Evolutionary conservation across 2,113 vertebrate species (phyloP).

Genomic region (Rhodinocichla rosea): DNA sequence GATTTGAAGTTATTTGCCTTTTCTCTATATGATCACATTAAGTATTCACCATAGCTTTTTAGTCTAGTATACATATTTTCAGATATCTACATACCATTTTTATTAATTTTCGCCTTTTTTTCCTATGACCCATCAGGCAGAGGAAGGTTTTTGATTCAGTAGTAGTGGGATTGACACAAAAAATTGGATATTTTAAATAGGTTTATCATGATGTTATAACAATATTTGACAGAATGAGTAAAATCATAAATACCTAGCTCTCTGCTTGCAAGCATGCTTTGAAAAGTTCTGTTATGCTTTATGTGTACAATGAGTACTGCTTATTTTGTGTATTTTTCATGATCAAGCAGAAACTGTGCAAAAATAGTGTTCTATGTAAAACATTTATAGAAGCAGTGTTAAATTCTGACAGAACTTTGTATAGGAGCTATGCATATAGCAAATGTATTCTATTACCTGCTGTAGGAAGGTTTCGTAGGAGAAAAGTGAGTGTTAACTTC

Average conservation of each 20-base stretch:
- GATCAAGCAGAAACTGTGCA: neutral
- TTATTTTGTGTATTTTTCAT: neutral
- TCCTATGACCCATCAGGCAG: neutral
- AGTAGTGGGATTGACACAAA: neutral
- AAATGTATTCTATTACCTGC: neutral
- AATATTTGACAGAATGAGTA: neutral
- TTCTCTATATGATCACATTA: neutral
- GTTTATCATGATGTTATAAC: neutral
- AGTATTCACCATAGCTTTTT: neutral
- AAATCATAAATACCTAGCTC: neutral
- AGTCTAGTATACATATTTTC: neutral
- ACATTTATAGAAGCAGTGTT: neutral
- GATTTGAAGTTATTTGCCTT: conserved; percentile 19
- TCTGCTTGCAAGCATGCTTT: neutral
- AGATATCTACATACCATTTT: neutral
- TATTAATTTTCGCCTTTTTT: neutral
- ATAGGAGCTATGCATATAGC: neutral
- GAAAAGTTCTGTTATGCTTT: neutral
- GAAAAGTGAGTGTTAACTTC: neutral
- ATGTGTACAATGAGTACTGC: neutral
- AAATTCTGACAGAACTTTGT: neutral
- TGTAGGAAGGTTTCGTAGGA: neutral
- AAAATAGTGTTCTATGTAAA: neutral
- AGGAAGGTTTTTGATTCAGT: neutral
- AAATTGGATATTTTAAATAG: neutral